Percentiles rank a stretch among this genome's conserved stretches.
phyloP scores from a whole-genome alignment of 2,797 vertebrate genomes.

The Iguana delicatissima region DNA sequence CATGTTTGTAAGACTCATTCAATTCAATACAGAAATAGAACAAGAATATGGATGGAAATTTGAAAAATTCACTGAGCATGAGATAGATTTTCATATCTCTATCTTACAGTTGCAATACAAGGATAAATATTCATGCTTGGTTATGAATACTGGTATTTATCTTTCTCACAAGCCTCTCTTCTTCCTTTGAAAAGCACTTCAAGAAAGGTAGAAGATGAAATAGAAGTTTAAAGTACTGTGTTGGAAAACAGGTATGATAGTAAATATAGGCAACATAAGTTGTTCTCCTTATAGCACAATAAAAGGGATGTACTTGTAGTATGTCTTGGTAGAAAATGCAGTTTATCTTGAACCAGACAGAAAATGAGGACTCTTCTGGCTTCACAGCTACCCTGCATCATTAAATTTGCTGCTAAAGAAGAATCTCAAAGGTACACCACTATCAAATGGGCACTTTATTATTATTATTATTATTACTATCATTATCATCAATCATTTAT shows the following conservation, averaged over 20 bases:
- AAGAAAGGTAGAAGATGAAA: not conserved
- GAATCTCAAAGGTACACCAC: constrained; percentile 8
- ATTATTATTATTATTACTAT: not conserved
- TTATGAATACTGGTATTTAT: constrained; percentile 7
- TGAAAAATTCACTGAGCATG: not conserved
- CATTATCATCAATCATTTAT: constrained; percentile 10
- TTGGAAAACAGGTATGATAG: constrained; percentile 33
- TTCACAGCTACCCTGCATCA: not conserved
- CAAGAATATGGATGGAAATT: not conserved
- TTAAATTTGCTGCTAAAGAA: constrained; percentile 14
- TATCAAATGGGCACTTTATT: not conserved
- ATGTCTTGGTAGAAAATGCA: not conserved
- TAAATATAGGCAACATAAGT: not conserved
- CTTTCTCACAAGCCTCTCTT: constrained; percentile 60
- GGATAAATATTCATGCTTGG: constrained; percentile 10
- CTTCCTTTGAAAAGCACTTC: constrained; percentile 59
- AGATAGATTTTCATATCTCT: not conserved
- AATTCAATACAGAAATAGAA: not conserved
- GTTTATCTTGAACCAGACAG: not conserved
- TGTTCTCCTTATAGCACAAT: rapidly evolving
- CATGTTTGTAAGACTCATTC: too few species aligned
- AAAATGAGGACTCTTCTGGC: not conserved
- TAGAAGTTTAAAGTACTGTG: constrained; percentile 48
- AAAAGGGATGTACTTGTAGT: not conserved
- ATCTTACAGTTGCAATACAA: not conserved